Evolutionary conservation across 2,888 invertebrate species (phyloP), one percentile per base, ranked within the genome.

Genomic region (Idaea aversata): DNA sequence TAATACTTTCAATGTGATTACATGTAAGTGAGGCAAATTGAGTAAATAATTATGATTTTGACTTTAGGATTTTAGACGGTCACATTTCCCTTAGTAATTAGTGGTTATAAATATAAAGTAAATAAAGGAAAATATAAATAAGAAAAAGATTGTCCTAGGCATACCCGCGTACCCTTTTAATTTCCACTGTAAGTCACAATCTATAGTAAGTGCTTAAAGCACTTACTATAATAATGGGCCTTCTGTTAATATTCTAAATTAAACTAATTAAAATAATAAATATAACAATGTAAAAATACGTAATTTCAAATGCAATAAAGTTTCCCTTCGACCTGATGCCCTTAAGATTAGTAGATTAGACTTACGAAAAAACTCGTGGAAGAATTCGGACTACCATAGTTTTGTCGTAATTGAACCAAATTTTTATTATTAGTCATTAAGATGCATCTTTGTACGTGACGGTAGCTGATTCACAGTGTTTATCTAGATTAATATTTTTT

Each of bases 281-380:
- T 25, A 25, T 25, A 25, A 25, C 25, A 1, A 47, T 47, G 47
- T 47, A 6, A 13, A 38, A 38, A 47, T 47, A 10, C 6, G 5
- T 47, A 47, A 47, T 47, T 47, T 47, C 7, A 47, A 47, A 47
- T 47, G 47, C 47, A 47, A 38, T 81, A 76, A 85, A 79, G 77
- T 75, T 74, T 75, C 77, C 81, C 82, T 83, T 81, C 82, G 78
- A 82, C 81, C 77, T 73, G 90, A 91, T 90, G 90, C 85, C 81
- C 88, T 84, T 81, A 74, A 85, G 90, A 90, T 88, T 85, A 81
- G 68, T n/a, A n/a, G n/a, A n/a, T 47, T 59, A 34, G 16, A 77
- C 70, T 91, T 87, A 88, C 88, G 89, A 87, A 91, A 91, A 81
- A 67, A 68, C 72, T 72, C 90, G 88, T 91, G 91, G 74, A 88